Evolutionary conservation across 35 echinoderm and acorn worm genomes (phyloP).

Genomic region (Apostichopus parvimensis): DNA sequence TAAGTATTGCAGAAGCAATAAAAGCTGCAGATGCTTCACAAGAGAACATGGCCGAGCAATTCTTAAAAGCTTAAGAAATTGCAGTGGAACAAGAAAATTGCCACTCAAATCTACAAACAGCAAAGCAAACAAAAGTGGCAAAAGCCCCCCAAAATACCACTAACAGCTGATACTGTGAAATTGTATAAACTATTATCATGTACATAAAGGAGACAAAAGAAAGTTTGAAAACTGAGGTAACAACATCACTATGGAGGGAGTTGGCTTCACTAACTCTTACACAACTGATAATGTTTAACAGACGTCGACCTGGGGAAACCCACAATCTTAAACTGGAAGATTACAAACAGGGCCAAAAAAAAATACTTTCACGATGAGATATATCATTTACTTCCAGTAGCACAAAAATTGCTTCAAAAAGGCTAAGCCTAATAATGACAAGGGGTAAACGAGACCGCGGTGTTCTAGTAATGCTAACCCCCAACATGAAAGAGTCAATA

Average conservation of each 20-base stretch:
- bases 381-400: constrained; percentile 19
- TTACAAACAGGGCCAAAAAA: background rate
- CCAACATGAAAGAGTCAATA: constrained; percentile 33
- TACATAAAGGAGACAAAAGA: constrained; percentile 26
- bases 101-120: constrained; percentile 1
- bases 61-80: constrained; percentile 1
- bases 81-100: background rate
- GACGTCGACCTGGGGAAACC: constrained; percentile 4
- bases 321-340: background rate
- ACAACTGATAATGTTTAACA: constrained; percentile 4
- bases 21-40: background rate
- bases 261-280: background rate
- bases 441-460: constrained; percentile 39
- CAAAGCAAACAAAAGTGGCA: background rate
- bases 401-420: constrained; percentile 38
- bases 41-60: background rate
- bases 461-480: constrained; percentile 36
- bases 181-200: constrained; percentile 11
- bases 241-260: constrained; percentile 1
- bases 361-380: constrained; percentile 49
- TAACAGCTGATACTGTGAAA: constrained; percentile 49
- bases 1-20: background rate
- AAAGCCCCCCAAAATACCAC: constrained; percentile 47
- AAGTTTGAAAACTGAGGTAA: constrained; percentile 8
- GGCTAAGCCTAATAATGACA: constrained; percentile 36